Evolutionary conservation across 2,113 vertebrate species (phyloP), one percentile per base, ranked within the genome.

Genomic region (Merops nubicus): DNA sequence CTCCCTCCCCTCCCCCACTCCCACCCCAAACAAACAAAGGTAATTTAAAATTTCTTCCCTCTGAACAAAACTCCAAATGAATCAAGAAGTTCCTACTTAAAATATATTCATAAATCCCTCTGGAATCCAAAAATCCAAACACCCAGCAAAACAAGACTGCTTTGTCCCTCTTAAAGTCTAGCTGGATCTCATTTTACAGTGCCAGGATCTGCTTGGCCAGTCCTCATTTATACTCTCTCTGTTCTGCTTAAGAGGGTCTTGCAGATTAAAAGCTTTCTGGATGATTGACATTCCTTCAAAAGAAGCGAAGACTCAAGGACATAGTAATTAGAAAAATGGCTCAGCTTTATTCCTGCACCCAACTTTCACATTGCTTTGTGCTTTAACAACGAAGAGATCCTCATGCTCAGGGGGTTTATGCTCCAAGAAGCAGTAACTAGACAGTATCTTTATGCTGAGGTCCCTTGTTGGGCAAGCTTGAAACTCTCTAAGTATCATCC

Each of bases 351-450:
- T 86, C 28, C 28, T 56, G 42, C 75, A 45, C 65, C 72, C 50
- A 56, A 22, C 43, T 72, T 93, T 25, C 21, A 54, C 33, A 47
- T 68, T 2, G 2, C 50, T 91, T 74, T 74, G 60, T 80, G 54
- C 74, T 89, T 85, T 75, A 68, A 51, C 65, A 54, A 5, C 3
- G 15, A 38, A 8, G 80, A 54, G 68, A 70, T 65, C 83, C 42
- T 93, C 51, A 12, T 1, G 4, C 73, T 22, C 43, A 14, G 45
- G 31, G 40, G 21, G 33, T n/a, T 94, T 67, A 51, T 69, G 89
- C 91, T 97, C 86, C 86, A 77, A 63, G 90, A 48, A 92, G 69
- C 91, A 62, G 73, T 72, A 90, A 69, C 56, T 50, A 57, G 88
- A n/a, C 64, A 38, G 64, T 15, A 20, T 79, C 60, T 85, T 91